Base-by-base conservation (phyloP, 2,113 vertebrate genomes). In the Stigmatopora argus region DNA sequence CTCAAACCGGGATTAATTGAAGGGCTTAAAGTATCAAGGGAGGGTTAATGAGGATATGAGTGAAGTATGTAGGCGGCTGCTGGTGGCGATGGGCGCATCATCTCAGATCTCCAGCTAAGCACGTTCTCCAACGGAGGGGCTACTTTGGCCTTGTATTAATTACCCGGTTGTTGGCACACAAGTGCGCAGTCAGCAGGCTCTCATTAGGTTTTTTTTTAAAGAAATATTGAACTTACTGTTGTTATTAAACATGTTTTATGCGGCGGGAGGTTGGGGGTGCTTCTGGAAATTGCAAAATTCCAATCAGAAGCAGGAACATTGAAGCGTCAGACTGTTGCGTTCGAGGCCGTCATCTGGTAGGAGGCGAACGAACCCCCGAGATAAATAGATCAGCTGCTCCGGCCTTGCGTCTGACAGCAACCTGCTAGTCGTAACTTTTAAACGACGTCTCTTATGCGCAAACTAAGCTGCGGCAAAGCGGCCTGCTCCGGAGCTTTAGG, bases 111-210 rank as follows among this genome's bases (percentile, higher is more conserved):
- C 77, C 78, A 67, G 76, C 80, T 77, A 69, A 77, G 80, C 80
- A 71, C 67, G 44, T 85, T 83, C 72, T 72, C 78, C 57, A 65
- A 64, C 72, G 79, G 74, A 41, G 73, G 74, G 81, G 75, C 72
- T 79, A 53, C 77, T 73, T 82, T 72, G 82, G 75, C 78, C 79
- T 26, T 55, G 68, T 62, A 71, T 85, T 87, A 88, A 89, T 87
- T 87, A 87, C 80, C 81, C 83, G 56, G 71, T 79, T 74, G 79
- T 79, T 75, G 75, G 71, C 81, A 70, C 79, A 81, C 80, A 79
- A 86, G 87, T 86, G 87, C 87, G 78, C 72, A 84, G 87, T 87
- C 84, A 87, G 84, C 85, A 84, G 80, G 81, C 81, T 65, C 80
- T 89, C 87, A 89, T 87, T 86, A 83, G 79, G 67, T 68, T 74